A percentile compares a stretch with the other conserved stretches of the same genome.
Conservation (phyloP, 2,888 invertebrate species). For the Cataglyphis altisquamis region DNA sequence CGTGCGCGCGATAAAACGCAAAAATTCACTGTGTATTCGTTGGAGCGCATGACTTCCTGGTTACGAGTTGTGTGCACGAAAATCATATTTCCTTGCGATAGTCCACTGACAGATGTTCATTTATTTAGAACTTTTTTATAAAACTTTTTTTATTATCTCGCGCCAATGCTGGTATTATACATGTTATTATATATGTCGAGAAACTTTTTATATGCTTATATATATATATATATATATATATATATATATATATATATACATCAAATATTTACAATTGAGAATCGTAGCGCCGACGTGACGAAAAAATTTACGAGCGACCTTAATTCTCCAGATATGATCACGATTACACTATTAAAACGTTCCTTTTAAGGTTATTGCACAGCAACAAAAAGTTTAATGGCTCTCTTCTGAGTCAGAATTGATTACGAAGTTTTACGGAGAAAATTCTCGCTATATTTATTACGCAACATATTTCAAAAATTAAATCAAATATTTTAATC, state of each 20-base stretch:
- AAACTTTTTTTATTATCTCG: slow-evolving; percentile 16
- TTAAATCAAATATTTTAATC: not conserved
- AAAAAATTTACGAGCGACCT: slow-evolving; percentile 16
- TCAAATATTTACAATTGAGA: not conserved
- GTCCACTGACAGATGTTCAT: slow-evolving; percentile 44
- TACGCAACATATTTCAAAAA: not conserved
- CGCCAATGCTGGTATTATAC: not conserved
- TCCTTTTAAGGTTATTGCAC: slow-evolving; percentile 17
- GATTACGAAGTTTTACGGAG: slow-evolving; percentile 10
- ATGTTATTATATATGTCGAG: not conserved
- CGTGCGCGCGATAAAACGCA: slow-evolving; percentile 33
- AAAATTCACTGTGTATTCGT: slow-evolving; percentile 50
- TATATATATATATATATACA: no score
- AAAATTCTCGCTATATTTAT: slow-evolving; percentile 6
- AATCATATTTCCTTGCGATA: slow-evolving; percentile 55
- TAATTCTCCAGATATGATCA: not conserved
- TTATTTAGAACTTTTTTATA: slow-evolving; percentile 27
- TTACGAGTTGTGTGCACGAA: slow-evolving; percentile 56
- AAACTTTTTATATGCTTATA: not conserved
- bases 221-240: no score
- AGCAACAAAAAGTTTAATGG: slow-evolving; percentile 24
- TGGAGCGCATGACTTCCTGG: slow-evolving; percentile 36
- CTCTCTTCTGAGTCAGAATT: not conserved
- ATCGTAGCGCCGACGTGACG: not conserved
- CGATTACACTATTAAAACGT: slow-evolving; percentile 19